Percentiles rank a stretch among this genome's conserved stretches.
These are phyloP conservation scores for Lophius americanus DNA, from an alignment of 2,797 vertebrate species.

Conservation along the genomic window DNA sequence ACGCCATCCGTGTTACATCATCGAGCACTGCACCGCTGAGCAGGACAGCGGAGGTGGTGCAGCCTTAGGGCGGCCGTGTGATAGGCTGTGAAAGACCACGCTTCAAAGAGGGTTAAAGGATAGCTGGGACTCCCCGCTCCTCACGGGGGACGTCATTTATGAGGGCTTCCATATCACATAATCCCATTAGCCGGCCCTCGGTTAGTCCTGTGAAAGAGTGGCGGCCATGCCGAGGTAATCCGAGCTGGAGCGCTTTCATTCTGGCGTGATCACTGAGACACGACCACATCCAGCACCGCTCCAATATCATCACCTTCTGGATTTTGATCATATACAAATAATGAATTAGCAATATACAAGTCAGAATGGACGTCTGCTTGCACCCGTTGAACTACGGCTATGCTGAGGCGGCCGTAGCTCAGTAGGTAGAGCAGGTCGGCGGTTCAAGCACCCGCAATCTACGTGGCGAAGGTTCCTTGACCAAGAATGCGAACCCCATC, in stretches of 20 bases:
- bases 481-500: too few relatives aligned
- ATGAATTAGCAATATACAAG: constrained; percentile 2
- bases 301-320: neutral
- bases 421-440: too few relatives aligned
- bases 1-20: constrained; percentile 43
- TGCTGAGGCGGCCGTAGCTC: too few relatives aligned
- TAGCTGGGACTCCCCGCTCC: constrained; percentile 59
- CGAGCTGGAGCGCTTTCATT: constrained; percentile 24
- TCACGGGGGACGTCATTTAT: constrained; percentile 75
- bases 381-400: neutral
- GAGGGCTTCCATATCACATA: constrained; percentile 71
- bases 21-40: constrained; percentile 36
- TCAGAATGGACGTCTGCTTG: neutral
- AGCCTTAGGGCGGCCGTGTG: constrained; percentile 49
- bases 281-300: constrained; percentile 14
- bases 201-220: constrained; percentile 57
- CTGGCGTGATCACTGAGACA: constrained; percentile 43
- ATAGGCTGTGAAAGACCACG: constrained; percentile 65
- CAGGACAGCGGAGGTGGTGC: constrained; percentile 39
- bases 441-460: too few relatives aligned
- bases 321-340: neutral
- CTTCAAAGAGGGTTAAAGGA: constrained; percentile 74
- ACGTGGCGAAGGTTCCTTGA: too few relatives aligned
- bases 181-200: constrained; percentile 76
- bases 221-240: constrained; percentile 59